Evolutionary conservation across 1,140 invertebrate species (phyloP).

Genomic region (Lineus longissimus): DNA sequence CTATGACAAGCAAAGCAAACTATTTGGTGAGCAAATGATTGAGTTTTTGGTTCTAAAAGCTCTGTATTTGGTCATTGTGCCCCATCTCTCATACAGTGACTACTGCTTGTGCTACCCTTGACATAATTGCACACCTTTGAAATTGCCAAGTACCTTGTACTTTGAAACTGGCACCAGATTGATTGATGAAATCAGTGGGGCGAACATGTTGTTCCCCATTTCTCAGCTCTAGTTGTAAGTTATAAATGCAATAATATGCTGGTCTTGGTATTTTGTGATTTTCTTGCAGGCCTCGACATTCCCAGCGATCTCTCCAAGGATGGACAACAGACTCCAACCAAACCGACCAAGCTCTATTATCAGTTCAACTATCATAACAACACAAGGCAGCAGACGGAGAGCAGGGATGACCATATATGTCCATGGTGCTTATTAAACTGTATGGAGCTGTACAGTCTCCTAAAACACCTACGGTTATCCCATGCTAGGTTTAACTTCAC

Average conservation of each 20-base stretch:
- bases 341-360: conserved; percentile 71
- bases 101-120: too few species aligned
- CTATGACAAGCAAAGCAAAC: not conserved
- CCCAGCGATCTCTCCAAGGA: too few species aligned
- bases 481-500: conserved; percentile 91
- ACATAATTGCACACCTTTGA: too few species aligned
- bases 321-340: too few species aligned
- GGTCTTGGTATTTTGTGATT: not conserved
- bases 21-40: not conserved
- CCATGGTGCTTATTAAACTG: conserved; percentile 94
- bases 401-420: conserved; percentile 84
- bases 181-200: too few species aligned
- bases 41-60: not conserved
- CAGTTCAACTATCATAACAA: conserved; percentile 95
- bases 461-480: conserved; percentile 90
- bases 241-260: too few species aligned
- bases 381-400: conserved; percentile 89
- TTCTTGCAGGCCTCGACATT: too few species aligned
- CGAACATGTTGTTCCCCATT: too few species aligned
- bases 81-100: too few species aligned
- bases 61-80: not conserved
- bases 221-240: too few species aligned
- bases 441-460: conserved; percentile 76
- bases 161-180: too few species aligned
- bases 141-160: too few species aligned